Conservation (phyloP, 2,797 vertebrate species). For the Gymnothorax reevesii region DNA sequence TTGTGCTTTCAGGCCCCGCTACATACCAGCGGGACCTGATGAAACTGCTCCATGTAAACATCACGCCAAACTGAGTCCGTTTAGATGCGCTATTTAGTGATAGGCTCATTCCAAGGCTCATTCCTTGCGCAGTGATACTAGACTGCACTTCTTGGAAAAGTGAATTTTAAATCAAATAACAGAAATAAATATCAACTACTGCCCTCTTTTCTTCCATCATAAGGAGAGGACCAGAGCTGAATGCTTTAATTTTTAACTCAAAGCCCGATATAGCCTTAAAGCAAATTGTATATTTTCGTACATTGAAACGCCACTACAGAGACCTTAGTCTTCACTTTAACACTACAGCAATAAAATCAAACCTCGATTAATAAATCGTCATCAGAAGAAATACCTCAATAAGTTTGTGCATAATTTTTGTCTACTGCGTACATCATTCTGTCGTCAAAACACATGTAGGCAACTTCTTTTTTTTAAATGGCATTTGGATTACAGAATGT, state of each 20-base stretch:
- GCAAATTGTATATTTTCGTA: not conserved
- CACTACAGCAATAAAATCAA: not conserved
- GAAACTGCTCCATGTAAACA: slow-evolving; percentile 1
- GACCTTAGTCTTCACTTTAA: not conserved
- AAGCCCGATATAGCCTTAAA: not conserved
- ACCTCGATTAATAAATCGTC: not conserved
- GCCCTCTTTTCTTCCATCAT: not conserved
- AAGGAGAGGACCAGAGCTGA: not conserved
- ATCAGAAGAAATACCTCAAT: not conserved
- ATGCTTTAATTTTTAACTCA: not conserved
- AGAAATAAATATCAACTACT: not conserved
- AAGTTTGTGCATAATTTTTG: not conserved
- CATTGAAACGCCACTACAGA: not conserved
- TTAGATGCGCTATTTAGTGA: not conserved
- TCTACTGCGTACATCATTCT: not conserved
- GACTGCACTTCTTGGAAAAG: not conserved
- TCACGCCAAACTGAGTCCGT: not conserved
- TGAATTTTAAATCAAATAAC: not conserved
- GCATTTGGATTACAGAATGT: not conserved
- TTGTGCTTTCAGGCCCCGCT: not conserved
- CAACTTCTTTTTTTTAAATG: not conserved
- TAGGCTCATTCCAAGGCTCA: not conserved
- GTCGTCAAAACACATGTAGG: not conserved
- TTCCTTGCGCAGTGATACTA: not conserved
- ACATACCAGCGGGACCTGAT: not conserved